Conservation (phyloP, 2,888 invertebrate genomes). For the Stenchaetothrips biformis region DNA sequence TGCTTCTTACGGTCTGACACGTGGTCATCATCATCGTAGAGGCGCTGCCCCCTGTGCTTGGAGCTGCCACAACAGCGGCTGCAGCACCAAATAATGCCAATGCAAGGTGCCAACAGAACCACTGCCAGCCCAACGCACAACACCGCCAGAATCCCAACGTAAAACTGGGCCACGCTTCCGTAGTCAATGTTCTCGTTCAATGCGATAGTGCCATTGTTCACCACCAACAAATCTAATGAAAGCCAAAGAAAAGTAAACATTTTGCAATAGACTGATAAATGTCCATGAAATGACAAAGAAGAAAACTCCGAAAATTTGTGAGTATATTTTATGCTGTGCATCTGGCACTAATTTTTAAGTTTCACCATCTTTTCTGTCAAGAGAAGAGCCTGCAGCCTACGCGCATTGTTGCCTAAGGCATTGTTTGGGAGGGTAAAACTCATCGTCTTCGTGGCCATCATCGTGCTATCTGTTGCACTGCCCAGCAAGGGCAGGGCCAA, state of each 20-base stretch:
- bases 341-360: neutral
- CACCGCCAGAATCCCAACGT: neutral
- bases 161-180: neutral
- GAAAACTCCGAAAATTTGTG: neutral
- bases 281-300: neutral
- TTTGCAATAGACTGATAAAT: neutral
- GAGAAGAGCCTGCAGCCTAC: neutral
- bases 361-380: neutral
- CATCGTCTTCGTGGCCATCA: too few relatives aligned
- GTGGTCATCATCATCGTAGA: too few relatives aligned
- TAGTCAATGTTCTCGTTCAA: neutral
- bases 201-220: neutral
- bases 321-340: neutral
- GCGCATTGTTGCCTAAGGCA: neutral
- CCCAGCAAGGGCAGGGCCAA: too few relatives aligned
- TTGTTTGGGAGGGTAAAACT: too few relatives aligned
- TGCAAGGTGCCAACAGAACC: neutral
- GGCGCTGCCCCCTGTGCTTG: neutral
- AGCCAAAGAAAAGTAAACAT: neutral
- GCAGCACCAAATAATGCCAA: neutral
- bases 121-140: neutral
- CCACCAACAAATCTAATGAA: neutral
- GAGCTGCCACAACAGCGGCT: neutral
- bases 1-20: too few relatives aligned
- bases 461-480: too few relatives aligned